Evolutionary conservation across 2,113 vertebrate genomes (phyloP).

Genomic region (Ceyx cyanopectus): DNA sequence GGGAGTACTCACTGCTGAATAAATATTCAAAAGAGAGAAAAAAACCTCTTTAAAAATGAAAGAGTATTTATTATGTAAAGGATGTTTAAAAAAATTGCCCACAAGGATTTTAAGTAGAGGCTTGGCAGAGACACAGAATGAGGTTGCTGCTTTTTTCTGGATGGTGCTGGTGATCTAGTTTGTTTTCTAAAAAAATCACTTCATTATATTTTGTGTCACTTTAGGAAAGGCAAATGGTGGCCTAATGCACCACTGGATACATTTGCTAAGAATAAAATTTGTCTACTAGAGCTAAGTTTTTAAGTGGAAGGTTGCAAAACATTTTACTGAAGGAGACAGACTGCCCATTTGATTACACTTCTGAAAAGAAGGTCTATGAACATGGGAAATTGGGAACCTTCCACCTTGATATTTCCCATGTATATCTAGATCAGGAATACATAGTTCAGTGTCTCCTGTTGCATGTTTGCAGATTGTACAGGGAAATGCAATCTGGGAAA

Average conservation of each 20-base stretch:
- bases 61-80: neutral
- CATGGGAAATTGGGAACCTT: neutral
- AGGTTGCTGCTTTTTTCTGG: neutral
- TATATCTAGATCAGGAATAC: neutral
- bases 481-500: neutral
- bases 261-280: neutral
- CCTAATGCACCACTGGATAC: neutral
- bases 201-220: neutral
- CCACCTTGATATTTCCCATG: neutral
- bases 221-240: neutral
- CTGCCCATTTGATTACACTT: neutral
- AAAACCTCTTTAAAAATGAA: neutral
- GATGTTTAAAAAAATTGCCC: neutral
- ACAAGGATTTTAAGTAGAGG: fast-evolving
- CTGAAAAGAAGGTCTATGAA: neutral
- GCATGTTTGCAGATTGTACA: neutral
- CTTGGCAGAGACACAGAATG: neutral
- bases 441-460: neutral
- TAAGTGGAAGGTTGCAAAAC: neutral
- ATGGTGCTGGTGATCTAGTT: neutral
- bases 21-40: neutral
- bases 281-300: neutral
- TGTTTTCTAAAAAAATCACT: neutral
- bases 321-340: neutral
- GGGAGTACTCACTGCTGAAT: fast-evolving